These are phyloP conservation scores for Aromia moschata DNA, from an alignment of 2,888 invertebrate species.

Conservation along the genomic window DNA sequence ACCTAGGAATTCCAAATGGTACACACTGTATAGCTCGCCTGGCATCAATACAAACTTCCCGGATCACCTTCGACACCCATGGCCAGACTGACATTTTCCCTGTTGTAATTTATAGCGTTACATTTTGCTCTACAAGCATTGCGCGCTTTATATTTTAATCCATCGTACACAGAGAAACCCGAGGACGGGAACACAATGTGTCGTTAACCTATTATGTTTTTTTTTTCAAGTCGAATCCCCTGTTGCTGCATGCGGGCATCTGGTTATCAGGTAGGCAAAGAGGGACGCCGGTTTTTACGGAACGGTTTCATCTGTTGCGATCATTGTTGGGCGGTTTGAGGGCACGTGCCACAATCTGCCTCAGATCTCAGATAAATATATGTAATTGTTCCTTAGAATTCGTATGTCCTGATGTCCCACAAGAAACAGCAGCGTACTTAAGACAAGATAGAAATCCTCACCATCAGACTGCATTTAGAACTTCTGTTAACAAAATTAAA, in stretches of 20 bases:
- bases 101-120: conserved; percentile 14
- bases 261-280: conserved; percentile 24
- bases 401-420: too few species aligned
- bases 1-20: too few species aligned
- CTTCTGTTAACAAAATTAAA: too few species aligned
- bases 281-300: conserved; percentile 17
- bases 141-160: conserved; percentile 21
- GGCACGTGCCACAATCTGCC: conserved; percentile 34
- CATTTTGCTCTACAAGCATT: conserved; percentile 8
- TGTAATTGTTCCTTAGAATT: too few species aligned
- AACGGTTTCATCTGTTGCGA: conserved; percentile 31
- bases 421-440: too few species aligned
- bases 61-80: too few species aligned
- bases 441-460: too few species aligned
- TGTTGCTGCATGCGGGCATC: conserved; percentile 31
- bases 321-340: conserved; percentile 20
- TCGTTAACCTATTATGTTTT: conserved; percentile 22
- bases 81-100: too few species aligned
- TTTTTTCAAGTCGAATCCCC: conserved; percentile 22
- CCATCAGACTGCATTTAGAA: too few species aligned
- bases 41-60: too few species aligned
- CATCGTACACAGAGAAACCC: conserved; percentile 8
- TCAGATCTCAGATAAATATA: too few species aligned
- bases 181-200: conserved; percentile 15
- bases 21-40: too few species aligned